phyloP scores from a whole-genome alignment of 2,797 vertebrate genomes.

The Xerus rutilus region DNA sequence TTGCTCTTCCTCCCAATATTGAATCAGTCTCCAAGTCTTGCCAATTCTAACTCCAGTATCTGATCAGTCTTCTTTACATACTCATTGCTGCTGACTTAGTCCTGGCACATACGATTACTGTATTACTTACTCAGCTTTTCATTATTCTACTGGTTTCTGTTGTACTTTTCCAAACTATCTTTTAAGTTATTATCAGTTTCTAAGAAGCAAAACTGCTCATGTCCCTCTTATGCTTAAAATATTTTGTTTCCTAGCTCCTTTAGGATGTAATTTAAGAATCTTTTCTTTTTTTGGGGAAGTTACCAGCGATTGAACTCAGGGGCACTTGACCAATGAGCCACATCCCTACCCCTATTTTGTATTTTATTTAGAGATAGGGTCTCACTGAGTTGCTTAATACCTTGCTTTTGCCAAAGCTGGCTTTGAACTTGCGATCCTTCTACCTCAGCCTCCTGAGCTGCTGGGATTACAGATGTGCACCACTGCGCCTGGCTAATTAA shows the following conservation, averaged over 20 bases:
- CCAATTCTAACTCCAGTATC: neutral
- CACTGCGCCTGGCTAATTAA: too few relatives aligned
- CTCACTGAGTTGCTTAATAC: too few relatives aligned
- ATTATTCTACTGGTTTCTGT: neutral
- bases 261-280: slow-evolving; percentile 22
- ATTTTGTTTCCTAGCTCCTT: neutral
- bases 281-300: too few relatives aligned
- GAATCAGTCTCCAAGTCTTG: neutral
- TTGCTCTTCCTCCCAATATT: neutral
- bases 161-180: neutral
- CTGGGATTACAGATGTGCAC: too few relatives aligned
- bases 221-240: neutral
- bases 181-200: neutral
- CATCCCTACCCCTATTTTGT: too few relatives aligned
- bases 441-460: too few relatives aligned
- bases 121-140: neutral
- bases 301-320: too few relatives aligned
- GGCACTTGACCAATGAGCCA: too few relatives aligned
- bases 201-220: slow-evolving; percentile 4
- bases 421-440: too few relatives aligned
- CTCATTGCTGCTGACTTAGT: neutral
- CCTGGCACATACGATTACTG: neutral
- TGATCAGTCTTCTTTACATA: neutral
- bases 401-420: too few relatives aligned
- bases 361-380: too few relatives aligned